phyloP scores from a whole-genome alignment of 1,140 invertebrate species.

The Caenorhabditis remanei region DNA sequence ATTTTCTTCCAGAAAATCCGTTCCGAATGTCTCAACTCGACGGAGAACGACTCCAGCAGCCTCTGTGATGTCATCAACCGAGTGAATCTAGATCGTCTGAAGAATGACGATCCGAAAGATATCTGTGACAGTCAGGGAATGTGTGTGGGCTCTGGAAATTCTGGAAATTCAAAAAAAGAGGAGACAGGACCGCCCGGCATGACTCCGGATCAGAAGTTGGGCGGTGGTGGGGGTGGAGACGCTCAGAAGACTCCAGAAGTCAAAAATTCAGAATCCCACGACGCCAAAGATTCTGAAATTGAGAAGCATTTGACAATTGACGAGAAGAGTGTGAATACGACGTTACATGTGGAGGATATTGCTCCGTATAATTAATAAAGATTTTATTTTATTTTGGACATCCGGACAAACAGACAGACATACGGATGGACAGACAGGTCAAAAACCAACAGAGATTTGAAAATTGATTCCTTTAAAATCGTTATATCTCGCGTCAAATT shows the following conservation, averaged over 20 bases:
- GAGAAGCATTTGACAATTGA: background rate
- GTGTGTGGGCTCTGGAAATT: background rate
- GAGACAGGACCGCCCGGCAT: background rate
- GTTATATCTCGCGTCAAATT: no score
- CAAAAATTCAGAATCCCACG: no score
- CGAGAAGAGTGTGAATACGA: no score
- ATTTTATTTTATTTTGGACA: no score
- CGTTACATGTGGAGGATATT: no score
- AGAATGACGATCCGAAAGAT: constrained; percentile 15
- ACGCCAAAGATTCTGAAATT: background rate
- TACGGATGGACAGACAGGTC: no score
- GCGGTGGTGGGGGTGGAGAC: no score
- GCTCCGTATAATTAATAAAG: no score
- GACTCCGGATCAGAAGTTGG: background rate
- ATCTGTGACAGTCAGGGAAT: constrained; percentile 15
- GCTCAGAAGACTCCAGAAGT: background rate
- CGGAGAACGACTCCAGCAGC: background rate
- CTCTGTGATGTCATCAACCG: constrained; percentile 20
- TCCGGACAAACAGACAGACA: no score
- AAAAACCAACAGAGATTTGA: no score
- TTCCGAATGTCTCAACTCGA: background rate
- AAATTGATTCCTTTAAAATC: no score
- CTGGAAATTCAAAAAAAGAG: background rate
- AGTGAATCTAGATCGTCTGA: constrained; percentile 79
- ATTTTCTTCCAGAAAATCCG: background rate